These are phyloP conservation scores for Chelon labrosus DNA, from an alignment of 2,797 vertebrate genomes.

Conservation along the genomic window DNA sequence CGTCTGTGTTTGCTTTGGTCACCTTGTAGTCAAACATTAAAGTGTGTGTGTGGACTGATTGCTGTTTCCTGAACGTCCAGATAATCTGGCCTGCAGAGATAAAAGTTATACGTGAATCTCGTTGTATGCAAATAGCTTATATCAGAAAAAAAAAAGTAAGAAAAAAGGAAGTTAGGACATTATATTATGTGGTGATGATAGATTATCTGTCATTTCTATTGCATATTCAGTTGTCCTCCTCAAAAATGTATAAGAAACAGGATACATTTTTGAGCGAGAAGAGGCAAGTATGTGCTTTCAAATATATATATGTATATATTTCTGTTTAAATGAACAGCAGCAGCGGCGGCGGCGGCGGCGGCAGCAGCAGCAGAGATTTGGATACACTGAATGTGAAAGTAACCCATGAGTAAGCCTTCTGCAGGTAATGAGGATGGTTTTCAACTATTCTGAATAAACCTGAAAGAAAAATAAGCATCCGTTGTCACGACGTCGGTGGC, in stretches of 20 bases:
- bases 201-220: slow-evolving; percentile 72
- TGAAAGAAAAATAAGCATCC: slow-evolving; percentile 35
- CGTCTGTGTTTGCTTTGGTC: slow-evolving; percentile 78
- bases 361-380: slow-evolving; percentile 74
- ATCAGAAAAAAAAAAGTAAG: slow-evolving; percentile 41
- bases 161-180: slow-evolving; percentile 52
- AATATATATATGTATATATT: slow-evolving; percentile 18
- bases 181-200: slow-evolving; percentile 55
- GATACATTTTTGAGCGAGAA: slow-evolving; percentile 74
- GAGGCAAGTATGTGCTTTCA: slow-evolving; percentile 74
- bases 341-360: slow-evolving; percentile 72
- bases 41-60: slow-evolving; percentile 37
- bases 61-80: slow-evolving; percentile 62
- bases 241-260: slow-evolving; percentile 63
- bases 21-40: slow-evolving; percentile 72
- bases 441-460: slow-evolving; percentile 37
- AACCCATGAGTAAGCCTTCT: slow-evolving; percentile 67
- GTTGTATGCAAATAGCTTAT: slow-evolving; percentile 77
- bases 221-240: slow-evolving; percentile 79
- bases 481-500: slow-evolving; percentile 38
- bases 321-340: slow-evolving; percentile 67
- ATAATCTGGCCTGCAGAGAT: slow-evolving; percentile 79
- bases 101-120: slow-evolving; percentile 64
- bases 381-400: slow-evolving; percentile 80
- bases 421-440: slow-evolving; percentile 50